Base-by-base conservation (phyloP, 1,140 invertebrate genomes). In the Cydia amplana region DNA sequence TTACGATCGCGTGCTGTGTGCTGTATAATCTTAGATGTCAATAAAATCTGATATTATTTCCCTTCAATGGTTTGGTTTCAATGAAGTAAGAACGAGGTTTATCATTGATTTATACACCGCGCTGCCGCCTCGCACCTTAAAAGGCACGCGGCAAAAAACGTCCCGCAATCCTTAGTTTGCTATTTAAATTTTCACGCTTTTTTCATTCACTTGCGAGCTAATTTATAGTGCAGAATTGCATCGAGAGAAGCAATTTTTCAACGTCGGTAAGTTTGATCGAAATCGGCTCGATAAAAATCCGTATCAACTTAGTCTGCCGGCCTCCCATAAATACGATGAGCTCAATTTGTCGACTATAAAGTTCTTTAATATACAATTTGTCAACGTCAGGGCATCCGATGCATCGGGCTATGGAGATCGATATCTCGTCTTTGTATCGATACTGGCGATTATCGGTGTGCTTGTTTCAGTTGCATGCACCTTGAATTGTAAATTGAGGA, bases 271-370 rank as follows among this genome's bases (percentile, higher is more conserved):
- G 70, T 76, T 76, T 72, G 78, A 77, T 81, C 72, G 46, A 74
- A 75, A 78, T 77, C 73, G 23, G 25, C 77, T 74, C 78, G 78
- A 82, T 81, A 79, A 80, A 81, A 84, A 78, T 80, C 74, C 80
- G 74, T 77, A 79, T 81, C 79, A 73, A 75, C 67, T 81, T 81
- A 74, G 75, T 75, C 79, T 74, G 63, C 46, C 36, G 74, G 75
- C 74, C 78, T 64, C 74, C 72, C 79, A 85, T 82, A 84, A 86
- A 86, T 81, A 86, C 83, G 72, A 79, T 80, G 82, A 86, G 81
- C 82, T 85, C 88, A 89, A 91, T 89, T 89, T 86, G 87, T 86
- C 84, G 72, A 81, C 79, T 80, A 83, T 85, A 85, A 87, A 85
- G 72, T 83, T 78, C 78, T 80, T 79, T 78, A 82, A 85, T 80